These are phyloP conservation scores for Aelia acuminata DNA, from an alignment of 2,888 invertebrate species.

Conservation along the genomic window DNA sequence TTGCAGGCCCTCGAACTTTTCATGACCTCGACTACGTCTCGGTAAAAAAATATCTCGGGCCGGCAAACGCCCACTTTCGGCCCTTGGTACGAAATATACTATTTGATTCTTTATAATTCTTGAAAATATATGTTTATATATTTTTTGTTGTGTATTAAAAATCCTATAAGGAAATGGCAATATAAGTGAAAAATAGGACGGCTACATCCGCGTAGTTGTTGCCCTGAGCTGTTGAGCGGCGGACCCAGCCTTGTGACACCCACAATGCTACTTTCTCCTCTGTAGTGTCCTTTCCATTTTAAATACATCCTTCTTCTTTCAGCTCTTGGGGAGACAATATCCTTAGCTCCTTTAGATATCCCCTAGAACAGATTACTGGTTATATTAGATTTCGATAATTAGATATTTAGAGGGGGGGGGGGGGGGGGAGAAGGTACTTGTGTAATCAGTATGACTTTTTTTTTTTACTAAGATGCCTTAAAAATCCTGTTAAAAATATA, in stretches of 20 bases:
- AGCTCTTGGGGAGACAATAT: background rate
- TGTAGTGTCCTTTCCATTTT: slow-evolving; percentile 26
- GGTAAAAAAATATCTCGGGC: too few species aligned
- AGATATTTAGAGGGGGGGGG: too few species aligned
- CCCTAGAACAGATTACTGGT: background rate
- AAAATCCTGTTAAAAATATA: too few species aligned
- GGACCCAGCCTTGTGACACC: background rate
- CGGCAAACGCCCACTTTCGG: too few species aligned
- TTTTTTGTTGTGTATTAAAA: background rate
- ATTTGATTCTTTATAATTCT: too few species aligned
- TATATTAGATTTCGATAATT: background rate
- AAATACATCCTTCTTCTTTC: slow-evolving; percentile 38
- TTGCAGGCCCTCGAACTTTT: too few species aligned
- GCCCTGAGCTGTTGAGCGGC: too few species aligned
- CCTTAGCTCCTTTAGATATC: slow-evolving; percentile 16
- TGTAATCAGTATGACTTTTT: too few species aligned
- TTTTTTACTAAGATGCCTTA: too few species aligned
- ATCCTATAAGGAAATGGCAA: background rate
- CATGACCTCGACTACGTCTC: too few species aligned
- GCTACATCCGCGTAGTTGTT: background rate
- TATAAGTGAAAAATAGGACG: background rate
- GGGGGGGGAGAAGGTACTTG: background rate
- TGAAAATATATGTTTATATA: too few species aligned
- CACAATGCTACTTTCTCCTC: slow-evolving; percentile 23
- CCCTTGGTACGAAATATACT: too few species aligned